Conservation (phyloP, 1,140 invertebrate genomes). For the Pseudoatta argentina region DNA sequence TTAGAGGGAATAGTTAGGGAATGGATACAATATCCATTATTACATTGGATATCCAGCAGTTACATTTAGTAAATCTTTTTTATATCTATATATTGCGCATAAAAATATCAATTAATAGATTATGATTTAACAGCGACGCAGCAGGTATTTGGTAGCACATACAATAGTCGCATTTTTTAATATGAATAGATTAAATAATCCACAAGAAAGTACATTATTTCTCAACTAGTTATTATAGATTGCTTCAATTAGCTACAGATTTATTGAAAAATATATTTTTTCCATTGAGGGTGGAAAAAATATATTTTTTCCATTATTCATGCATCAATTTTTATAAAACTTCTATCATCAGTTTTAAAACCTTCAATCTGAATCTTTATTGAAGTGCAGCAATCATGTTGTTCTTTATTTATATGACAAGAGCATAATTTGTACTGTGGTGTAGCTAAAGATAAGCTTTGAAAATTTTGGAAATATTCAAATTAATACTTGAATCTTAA, state of each 20-base stretch:
- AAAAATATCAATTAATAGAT: constrained; percentile 74
- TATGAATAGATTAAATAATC: constrained; percentile 16
- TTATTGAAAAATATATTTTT: constrained; percentile 1
- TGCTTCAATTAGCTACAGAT: constrained; percentile 6
- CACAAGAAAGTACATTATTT: constrained; percentile 25
- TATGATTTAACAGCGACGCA: constrained; percentile 69
- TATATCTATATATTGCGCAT: constrained; percentile 62
- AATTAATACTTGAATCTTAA: constrained; percentile 7
- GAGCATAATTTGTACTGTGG: constrained; percentile 29
- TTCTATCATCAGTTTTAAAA: too few species aligned
- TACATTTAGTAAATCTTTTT: constrained; percentile 80
- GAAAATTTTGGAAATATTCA: constrained; percentile 19
- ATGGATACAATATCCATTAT: constrained; percentile 63
- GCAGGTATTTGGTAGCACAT: constrained; percentile 71
- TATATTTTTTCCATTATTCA: constrained; percentile 27
- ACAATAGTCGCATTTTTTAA: constrained; percentile 20
- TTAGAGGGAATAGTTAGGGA: constrained; percentile 70
- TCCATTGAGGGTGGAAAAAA: background rate
- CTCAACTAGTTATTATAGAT: constrained; percentile 11
- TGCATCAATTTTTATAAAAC: constrained; percentile 17
- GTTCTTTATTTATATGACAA: background rate
- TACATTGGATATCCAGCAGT: constrained; percentile 75
- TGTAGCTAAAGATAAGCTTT: constrained; percentile 26
- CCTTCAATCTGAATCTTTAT: background rate
- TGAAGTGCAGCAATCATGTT: constrained; percentile 17